These are phyloP conservation scores for Lysandra coridon DNA, from an alignment of 2,888 invertebrate species.

Conservation along the genomic window DNA sequence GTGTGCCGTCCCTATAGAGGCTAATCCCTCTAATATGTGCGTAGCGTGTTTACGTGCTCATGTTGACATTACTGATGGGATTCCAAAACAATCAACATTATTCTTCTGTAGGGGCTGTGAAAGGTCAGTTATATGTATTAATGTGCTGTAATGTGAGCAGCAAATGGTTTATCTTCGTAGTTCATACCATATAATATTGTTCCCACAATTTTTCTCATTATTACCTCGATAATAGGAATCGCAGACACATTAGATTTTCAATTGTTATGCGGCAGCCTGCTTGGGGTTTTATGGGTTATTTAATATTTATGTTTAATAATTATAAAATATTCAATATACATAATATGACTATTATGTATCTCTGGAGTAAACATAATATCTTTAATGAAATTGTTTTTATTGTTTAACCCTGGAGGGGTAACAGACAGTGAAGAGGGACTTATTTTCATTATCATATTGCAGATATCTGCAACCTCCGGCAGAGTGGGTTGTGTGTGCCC, in stretches of 20 bases:
- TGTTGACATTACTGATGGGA: conserved; percentile 97
- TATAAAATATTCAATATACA: neutral
- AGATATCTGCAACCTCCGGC: conserved; percentile 94
- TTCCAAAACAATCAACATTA: conserved; percentile 94
- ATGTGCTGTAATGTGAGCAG: neutral
- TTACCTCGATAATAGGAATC: too few relatives aligned
- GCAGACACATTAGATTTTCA: too few relatives aligned
- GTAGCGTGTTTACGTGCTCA: conserved; percentile 94
- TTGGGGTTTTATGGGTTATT: too few relatives aligned
- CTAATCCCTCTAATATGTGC: conserved; percentile 99
- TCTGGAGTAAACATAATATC: neutral
- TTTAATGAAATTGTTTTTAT: too few relatives aligned
- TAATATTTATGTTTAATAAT: too few relatives aligned
- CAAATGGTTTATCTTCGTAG: too few relatives aligned
- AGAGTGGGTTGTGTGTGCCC: conserved; percentile 90
- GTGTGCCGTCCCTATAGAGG: conserved; percentile 94
- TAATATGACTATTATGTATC: neutral
- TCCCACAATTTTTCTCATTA: too few relatives aligned
- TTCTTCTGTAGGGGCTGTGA: conserved; percentile 97
- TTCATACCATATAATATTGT: too few relatives aligned
- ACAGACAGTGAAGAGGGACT: too few relatives aligned
- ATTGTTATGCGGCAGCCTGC: too few relatives aligned
- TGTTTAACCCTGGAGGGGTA: too few relatives aligned
- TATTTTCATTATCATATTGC: conserved; percentile 23
- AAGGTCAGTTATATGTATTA: conserved; percentile 74